phyloP scores from a whole-genome alignment of 2,888 invertebrate genomes.

The Hirtodrosophila duncani region DNA sequence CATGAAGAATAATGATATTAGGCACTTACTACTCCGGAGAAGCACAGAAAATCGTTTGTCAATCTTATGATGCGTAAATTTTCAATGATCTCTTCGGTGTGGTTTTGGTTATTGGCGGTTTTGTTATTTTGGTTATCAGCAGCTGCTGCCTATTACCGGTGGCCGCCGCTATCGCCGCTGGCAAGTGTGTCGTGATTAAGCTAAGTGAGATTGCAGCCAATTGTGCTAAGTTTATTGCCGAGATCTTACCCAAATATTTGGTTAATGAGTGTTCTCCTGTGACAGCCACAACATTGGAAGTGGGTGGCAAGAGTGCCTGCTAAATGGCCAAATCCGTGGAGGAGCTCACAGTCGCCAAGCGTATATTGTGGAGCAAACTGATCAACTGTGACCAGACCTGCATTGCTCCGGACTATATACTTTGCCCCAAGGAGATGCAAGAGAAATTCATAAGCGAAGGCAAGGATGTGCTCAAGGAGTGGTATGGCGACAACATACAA shows the following conservation, averaged over 20 bases:
- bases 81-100: slow-evolving; percentile 95
- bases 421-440: slow-evolving; percentile 89
- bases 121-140: slow-evolving; percentile 99
- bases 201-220: slow-evolving; percentile 92
- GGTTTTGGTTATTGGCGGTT: slow-evolving; percentile 90
- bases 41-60: slow-evolving; percentile 84
- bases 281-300: slow-evolving; percentile 95
- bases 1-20: slow-evolving; percentile 87
- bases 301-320: slow-evolving; percentile 94
- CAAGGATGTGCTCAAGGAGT: slow-evolving; percentile 85
- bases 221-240: slow-evolving; percentile 85
- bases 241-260: slow-evolving; percentile 90
- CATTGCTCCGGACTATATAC: slow-evolving; percentile 95
- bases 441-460: slow-evolving; percentile 84
- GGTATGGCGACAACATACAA: slow-evolving; percentile 90
- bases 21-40: slow-evolving; percentile 84
- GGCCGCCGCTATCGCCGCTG: slow-evolving; percentile 93
- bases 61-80: slow-evolving; percentile 86
- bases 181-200: slow-evolving; percentile 95
- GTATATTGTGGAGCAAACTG: slow-evolving; percentile 96
- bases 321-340: slow-evolving; percentile 92
- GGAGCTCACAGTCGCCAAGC: slow-evolving; percentile 85
- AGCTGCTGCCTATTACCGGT: slow-evolving; percentile 90
- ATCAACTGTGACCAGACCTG: slow-evolving; percentile 97
- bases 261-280: slow-evolving; percentile 89